Conservation (phyloP, 2,113 vertebrate genomes). For the Ailuropoda melanoleuca region DNA sequence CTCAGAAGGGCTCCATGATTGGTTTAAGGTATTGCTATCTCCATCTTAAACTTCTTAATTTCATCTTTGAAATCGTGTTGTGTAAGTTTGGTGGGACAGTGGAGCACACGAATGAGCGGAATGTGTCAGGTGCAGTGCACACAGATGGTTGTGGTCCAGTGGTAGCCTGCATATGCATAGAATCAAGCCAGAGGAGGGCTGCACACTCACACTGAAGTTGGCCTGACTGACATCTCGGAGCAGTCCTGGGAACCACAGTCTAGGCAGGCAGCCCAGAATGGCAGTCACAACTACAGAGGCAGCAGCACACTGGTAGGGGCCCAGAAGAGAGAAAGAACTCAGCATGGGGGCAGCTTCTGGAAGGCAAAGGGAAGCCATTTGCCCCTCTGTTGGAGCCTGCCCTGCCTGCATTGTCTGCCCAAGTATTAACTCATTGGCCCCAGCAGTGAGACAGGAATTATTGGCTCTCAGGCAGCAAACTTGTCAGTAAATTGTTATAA, state of each 20-base stretch:
- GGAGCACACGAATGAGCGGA: background rate
- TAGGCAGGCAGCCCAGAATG: background rate
- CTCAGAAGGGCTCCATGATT: background rate
- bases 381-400: background rate
- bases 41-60: background rate
- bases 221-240: background rate
- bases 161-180: fast-evolving
- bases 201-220: too few relatives aligned
- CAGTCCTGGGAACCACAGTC: background rate
- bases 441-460: background rate
- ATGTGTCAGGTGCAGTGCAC: background rate
- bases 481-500: background rate
- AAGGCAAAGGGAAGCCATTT: background rate
- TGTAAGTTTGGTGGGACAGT: background rate
- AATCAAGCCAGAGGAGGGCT: background rate
- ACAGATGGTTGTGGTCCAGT: fast-evolving
- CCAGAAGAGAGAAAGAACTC: background rate
- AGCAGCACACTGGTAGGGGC: background rate
- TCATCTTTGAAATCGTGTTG: background rate
- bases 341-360: background rate
- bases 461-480: background rate
- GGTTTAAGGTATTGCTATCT: background rate
- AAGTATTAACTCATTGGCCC: background rate
- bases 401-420: fast-evolving
- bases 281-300: too few relatives aligned